A percentile compares a stretch with the other conserved stretches of the same genome.
Conservation (phyloP, 1,140 invertebrate species). For the Drosophila virilis region DNA sequence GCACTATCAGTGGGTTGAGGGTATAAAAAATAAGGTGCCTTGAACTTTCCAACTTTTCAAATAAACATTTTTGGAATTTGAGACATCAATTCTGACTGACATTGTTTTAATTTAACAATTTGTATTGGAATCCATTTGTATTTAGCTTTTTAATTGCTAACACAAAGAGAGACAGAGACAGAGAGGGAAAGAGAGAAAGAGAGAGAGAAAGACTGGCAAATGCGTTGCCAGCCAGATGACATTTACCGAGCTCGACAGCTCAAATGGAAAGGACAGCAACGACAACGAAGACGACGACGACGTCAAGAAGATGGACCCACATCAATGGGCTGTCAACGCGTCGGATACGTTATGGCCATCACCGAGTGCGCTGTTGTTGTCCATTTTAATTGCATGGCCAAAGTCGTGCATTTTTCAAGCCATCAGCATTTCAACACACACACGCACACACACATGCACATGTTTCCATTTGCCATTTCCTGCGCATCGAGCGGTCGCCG, state of each 20-base stretch:
- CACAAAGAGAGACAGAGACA: neutral
- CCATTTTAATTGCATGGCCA: constrained; percentile 45
- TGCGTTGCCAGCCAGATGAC: neutral
- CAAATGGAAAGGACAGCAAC: constrained; percentile 1
- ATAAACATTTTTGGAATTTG: constrained; percentile 1
- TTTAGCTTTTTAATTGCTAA: constrained; percentile 20
- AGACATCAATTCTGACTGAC: constrained; percentile 8
- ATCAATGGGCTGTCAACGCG: constrained; percentile 39
- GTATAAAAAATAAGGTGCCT: too few relatives aligned
- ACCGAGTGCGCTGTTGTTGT: constrained; percentile 16
- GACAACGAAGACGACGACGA: constrained; percentile 1
- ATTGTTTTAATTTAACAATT: constrained; percentile 11
- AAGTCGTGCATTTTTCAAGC: constrained; percentile 28
- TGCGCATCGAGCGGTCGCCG: neutral
- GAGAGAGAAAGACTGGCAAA: too few relatives aligned
- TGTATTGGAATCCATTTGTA: constrained; percentile 17
- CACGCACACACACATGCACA: neutral
- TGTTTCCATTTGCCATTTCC: constrained; percentile 1
- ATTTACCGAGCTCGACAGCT: neutral
- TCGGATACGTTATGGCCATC: constrained; percentile 28
- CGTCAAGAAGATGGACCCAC: constrained; percentile 23
- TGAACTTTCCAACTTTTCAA: constrained; percentile 4
- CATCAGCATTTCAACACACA: constrained; percentile 14
- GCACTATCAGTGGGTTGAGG: too few relatives aligned
- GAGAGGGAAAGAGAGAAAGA: too few relatives aligned